Percentiles rank a stretch among this genome's conserved stretches.
These are phyloP conservation scores for Seira ritae DNA, from an alignment of 2,888 invertebrate genomes.

Conservation along the genomic window DNA sequence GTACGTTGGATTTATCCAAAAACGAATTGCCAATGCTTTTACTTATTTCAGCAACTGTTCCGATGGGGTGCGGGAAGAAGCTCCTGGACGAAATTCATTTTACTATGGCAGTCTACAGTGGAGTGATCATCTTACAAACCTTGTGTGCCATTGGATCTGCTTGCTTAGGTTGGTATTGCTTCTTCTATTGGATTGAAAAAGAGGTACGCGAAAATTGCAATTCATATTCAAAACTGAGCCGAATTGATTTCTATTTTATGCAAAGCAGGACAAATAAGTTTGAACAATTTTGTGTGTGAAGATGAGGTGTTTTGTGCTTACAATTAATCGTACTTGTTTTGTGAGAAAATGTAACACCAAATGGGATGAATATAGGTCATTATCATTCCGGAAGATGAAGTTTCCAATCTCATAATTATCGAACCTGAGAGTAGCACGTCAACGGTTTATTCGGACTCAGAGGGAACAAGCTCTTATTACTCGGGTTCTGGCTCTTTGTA, in stretches of 20 bases:
- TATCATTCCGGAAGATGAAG: slow-evolving; percentile 70
- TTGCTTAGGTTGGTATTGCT: slow-evolving; percentile 66
- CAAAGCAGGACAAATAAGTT: too few relatives aligned
- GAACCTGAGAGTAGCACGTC: slow-evolving; percentile 64
- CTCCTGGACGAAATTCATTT: slow-evolving; percentile 59
- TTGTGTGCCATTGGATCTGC: slow-evolving; percentile 49
- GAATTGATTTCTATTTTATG: too few relatives aligned
- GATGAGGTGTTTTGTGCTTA: too few relatives aligned
- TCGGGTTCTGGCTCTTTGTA: neutral
- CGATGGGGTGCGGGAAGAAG: slow-evolving; percentile 68
- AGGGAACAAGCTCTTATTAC: neutral
- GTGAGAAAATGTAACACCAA: too few relatives aligned
- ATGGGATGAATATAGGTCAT: slow-evolving; percentile 53
- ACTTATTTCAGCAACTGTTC: slow-evolving; percentile 57
- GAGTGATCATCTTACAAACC: slow-evolving; percentile 51
- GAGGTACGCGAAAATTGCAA: slow-evolving; percentile 30
- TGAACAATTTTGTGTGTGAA: too few relatives aligned
- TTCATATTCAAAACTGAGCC: slow-evolving; percentile 10
- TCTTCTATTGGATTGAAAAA: slow-evolving; percentile 71
- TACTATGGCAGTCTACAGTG: slow-evolving; percentile 45
- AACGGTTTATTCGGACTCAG: neutral
- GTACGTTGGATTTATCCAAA: too few relatives aligned
- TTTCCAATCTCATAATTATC: slow-evolving; percentile 68
- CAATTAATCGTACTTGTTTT: too few relatives aligned
- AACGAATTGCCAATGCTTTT: neutral